Conservation (phyloP, 2,888 invertebrate species). For the Amblyteles armatorius region DNA sequence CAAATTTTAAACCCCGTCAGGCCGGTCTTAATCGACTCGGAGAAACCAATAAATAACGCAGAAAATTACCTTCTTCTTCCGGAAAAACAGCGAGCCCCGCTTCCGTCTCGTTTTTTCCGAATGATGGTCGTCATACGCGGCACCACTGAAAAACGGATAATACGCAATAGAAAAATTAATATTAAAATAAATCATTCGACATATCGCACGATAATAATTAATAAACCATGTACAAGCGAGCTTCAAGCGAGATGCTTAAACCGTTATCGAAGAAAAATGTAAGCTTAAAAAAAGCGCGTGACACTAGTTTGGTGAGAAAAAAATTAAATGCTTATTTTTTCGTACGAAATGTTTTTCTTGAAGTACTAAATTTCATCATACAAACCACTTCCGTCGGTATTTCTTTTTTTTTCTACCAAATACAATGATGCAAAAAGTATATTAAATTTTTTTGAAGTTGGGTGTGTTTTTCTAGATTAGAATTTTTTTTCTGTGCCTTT, state of each 20-base stretch:
- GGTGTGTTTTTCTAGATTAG: no score
- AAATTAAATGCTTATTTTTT: background rate
- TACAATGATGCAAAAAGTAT: background rate
- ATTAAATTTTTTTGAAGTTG: background rate
- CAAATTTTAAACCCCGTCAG: background rate
- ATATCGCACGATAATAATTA: conserved; percentile 5
- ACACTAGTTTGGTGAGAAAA: conserved; percentile 67
- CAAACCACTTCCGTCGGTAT: conserved; percentile 71
- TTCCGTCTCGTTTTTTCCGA: conserved; percentile 93
- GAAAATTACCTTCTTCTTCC: conserved; percentile 92
- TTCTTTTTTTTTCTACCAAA: background rate
- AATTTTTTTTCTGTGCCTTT: conserved; percentile 34
- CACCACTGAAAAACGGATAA: conserved; percentile 74
- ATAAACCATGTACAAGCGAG: conserved; percentile 32
- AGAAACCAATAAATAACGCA: background rate
- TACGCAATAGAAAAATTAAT: no score
- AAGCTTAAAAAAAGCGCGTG: conserved; percentile 71
- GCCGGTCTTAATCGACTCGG: no score
- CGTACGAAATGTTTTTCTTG: conserved; percentile 31
- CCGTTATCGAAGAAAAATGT: conserved; percentile 60
- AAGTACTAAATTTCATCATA: conserved; percentile 59
- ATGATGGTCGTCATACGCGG: conserved; percentile 88
- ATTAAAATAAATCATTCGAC: background rate
- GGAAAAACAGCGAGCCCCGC: conserved; percentile 95
- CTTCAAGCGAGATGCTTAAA: conserved; percentile 81